Conservation (phyloP, 2,888 invertebrate species). For the Cecidostiba fungosa region DNA sequence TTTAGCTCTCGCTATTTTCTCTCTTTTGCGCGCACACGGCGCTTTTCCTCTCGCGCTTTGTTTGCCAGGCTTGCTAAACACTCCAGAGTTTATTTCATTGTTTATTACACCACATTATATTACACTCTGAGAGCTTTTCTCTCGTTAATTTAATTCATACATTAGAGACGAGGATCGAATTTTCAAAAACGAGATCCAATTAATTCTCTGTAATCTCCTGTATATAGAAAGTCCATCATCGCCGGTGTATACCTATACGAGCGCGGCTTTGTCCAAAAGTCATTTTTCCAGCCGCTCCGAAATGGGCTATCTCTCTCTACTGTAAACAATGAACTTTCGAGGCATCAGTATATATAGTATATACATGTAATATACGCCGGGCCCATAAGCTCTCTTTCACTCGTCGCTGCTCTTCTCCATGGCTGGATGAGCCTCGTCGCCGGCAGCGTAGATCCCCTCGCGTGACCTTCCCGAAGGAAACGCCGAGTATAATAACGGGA, state of each 20-base stretch:
- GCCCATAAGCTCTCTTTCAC: neutral
- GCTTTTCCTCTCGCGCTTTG: neutral
- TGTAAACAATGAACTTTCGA: slow-evolving; percentile 11
- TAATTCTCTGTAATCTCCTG: too few species aligned
- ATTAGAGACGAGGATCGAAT: too few species aligned
- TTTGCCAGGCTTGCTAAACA: too few species aligned
- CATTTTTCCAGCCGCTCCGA: neutral
- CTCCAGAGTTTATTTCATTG: too few species aligned
- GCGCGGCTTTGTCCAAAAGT: neutral
- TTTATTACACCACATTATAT: too few species aligned
- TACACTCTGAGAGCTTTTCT: too few species aligned
- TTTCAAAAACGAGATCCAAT: too few species aligned
- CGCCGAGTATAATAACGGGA: slow-evolving; percentile 50
- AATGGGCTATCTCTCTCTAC: neutral
- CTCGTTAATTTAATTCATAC: too few species aligned
- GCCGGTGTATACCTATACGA: too few species aligned
- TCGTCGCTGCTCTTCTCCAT: slow-evolving; percentile 25
- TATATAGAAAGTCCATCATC: too few species aligned
- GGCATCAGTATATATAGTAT: neutral
- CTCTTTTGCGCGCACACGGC: slow-evolving; percentile 8
- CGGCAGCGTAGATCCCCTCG: slow-evolving; percentile 28
- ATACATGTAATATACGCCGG: too few species aligned
- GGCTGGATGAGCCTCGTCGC: slow-evolving; percentile 47
- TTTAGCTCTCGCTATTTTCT: slow-evolving; percentile 48
- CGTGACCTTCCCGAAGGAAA: slow-evolving; percentile 65